These are phyloP conservation scores for Schizopygopsis pylzovi DNA, from an alignment of 2,797 vertebrate species.

Conservation along the genomic window DNA sequence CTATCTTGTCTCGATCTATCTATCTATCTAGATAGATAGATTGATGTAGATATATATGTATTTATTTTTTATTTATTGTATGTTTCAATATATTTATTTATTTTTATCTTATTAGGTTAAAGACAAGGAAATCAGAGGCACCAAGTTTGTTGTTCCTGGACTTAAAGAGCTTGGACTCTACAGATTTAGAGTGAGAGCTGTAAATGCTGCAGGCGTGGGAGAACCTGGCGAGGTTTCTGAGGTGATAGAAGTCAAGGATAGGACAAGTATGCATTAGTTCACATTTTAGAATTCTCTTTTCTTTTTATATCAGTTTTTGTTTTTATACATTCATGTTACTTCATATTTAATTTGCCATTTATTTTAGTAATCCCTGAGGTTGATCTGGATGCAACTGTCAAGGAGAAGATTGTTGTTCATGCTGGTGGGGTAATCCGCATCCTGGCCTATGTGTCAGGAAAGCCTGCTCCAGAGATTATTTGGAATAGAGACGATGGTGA, in stretches of 20 bases:
- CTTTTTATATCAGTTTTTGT: neutral
- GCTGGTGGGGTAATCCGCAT: constrained; percentile 96
- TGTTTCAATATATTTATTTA: neutral
- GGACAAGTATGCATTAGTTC: constrained; percentile 85
- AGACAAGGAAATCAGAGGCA: constrained; percentile 97
- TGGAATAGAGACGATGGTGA: constrained; percentile 89
- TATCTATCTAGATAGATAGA: neutral
- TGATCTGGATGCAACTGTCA: constrained; percentile 92
- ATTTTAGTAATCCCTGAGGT: constrained; percentile 91
- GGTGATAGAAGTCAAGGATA: constrained; percentile 92
- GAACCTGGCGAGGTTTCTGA: constrained; percentile 93
- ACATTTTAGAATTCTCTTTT: constrained; percentile 18
- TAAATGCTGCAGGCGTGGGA: constrained; percentile 92
- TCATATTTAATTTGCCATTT: constrained; percentile 1
- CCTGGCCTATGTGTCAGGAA: constrained; percentile 96
- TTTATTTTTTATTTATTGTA: neutral
- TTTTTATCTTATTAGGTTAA: constrained; percentile 81
- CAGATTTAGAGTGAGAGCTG: constrained; percentile 92
- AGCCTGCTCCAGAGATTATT: constrained; percentile 88
- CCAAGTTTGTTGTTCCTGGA: constrained; percentile 89
- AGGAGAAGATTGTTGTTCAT: constrained; percentile 96
- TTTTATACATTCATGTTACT: neutral
- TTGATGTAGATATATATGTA: neutral
- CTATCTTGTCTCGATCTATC: too few species aligned
- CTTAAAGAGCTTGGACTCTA: constrained; percentile 94